phyloP scores from a whole-genome alignment of 30 jellyfish, hydroid and myxozoan species.

The Rhopilema esculentum region DNA sequence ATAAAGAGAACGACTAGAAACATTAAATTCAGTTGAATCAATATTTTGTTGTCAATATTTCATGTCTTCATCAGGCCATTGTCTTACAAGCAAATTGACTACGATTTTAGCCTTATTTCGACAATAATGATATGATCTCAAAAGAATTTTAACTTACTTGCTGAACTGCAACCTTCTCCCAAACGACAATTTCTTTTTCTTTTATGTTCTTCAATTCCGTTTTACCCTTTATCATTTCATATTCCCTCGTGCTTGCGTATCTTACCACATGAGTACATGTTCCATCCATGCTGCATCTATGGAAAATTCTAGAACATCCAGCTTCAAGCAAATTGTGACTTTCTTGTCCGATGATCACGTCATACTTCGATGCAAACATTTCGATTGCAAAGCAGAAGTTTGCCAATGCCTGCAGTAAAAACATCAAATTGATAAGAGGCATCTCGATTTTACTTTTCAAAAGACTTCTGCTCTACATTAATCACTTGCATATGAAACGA shows the following conservation, averaged over 20 bases:
- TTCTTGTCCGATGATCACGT: background rate
- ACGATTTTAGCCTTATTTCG: too few species aligned
- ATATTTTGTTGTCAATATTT: too few species aligned
- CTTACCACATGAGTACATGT: background rate
- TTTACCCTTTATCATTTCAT: background rate
- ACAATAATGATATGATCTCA: too few species aligned
- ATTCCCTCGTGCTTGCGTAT: background rate
- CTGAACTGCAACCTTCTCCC: background rate
- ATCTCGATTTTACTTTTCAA: background rate
- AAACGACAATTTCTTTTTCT: background rate
- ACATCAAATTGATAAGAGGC: background rate
- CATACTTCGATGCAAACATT: background rate
- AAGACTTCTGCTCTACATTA: too few species aligned
- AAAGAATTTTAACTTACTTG: background rate
- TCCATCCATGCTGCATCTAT: background rate
- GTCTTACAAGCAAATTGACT: too few species aligned
- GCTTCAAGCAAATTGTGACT: background rate
- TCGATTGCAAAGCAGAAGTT: background rate
- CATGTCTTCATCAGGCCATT: too few species aligned
- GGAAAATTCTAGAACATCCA: background rate
- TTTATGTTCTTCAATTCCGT: background rate
- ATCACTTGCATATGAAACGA: too few species aligned
- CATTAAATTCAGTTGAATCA: too few species aligned
- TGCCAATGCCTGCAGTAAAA: background rate
- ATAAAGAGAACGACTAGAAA: too few species aligned